phyloP scores from a whole-genome alignment of 2,797 vertebrate genomes.

The Selene dorsalis region DNA sequence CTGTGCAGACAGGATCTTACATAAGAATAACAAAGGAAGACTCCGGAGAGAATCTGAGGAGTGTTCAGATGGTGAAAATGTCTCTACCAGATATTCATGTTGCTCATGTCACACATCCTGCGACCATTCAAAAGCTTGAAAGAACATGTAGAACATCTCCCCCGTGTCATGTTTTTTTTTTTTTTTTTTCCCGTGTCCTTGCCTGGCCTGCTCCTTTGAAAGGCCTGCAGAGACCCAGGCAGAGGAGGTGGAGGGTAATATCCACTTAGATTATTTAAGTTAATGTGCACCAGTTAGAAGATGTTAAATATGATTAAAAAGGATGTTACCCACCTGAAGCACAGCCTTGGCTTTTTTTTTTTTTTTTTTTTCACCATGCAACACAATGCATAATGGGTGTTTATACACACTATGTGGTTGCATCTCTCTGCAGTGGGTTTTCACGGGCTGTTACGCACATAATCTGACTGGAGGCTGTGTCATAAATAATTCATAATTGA shows the following conservation, averaged over 20 bases:
- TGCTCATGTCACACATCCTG: slow-evolving; percentile 34
- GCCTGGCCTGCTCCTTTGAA: slow-evolving; percentile 16
- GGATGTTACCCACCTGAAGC: slow-evolving; percentile 30
- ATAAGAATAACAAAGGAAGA: slow-evolving; percentile 33
- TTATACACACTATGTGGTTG: slow-evolving; percentile 3
- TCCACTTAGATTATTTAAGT: slow-evolving; percentile 39
- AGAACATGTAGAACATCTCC: slow-evolving; percentile 48
- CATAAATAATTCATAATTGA: slow-evolving; percentile 36
- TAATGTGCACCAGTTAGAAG: slow-evolving; percentile 38
- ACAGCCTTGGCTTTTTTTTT: background rate
- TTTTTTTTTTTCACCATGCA: background rate
- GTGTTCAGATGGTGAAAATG: slow-evolving; percentile 17
- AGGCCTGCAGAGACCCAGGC: slow-evolving; percentile 21
- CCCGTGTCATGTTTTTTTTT: slow-evolving; percentile 38
- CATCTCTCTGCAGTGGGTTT: slow-evolving; percentile 1
- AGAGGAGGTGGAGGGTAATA: background rate
- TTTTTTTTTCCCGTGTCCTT: slow-evolving; percentile 32
- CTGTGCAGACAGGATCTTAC: slow-evolving; percentile 8
- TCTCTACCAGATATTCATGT: slow-evolving; percentile 37
- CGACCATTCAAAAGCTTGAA: slow-evolving; percentile 50
- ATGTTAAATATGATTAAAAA: slow-evolving; percentile 10
- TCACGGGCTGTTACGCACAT: slow-evolving; percentile 1
- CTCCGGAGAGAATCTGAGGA: slow-evolving; percentile 25
- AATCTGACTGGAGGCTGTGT: slow-evolving; percentile 19
- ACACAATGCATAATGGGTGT: slow-evolving; percentile 10